These are phyloP conservation scores for Erinaceus europaeus DNA, from an alignment of 2,113 vertebrate genomes.

Conservation along the genomic window DNA sequence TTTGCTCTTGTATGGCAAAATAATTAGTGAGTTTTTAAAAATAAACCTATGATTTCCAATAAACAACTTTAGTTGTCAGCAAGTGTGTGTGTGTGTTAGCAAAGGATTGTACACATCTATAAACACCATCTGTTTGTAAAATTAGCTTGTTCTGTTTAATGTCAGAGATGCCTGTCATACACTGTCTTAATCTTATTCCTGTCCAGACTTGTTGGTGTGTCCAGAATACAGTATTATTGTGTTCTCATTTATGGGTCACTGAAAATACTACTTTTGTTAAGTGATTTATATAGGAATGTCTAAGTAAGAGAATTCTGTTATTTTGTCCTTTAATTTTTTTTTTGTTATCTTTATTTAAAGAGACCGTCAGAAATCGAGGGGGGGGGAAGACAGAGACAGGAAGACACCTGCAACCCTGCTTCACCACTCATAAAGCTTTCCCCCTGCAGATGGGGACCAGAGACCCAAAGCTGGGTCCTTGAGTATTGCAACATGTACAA, in stretches of 20 bases:
- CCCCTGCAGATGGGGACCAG: too few relatives aligned
- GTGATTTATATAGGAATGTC: neutral
- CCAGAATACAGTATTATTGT: neutral
- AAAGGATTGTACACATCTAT: neutral
- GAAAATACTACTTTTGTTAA: neutral
- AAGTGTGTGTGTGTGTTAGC: conserved; percentile 63
- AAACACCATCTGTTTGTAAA: neutral
- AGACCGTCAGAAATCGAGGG: too few relatives aligned
- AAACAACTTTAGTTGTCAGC: conserved; percentile 73
- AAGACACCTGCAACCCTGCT: too few relatives aligned
- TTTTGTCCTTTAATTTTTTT: too few relatives aligned
- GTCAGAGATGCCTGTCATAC: neutral
- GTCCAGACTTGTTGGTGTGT: neutral
- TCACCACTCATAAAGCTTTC: too few relatives aligned
- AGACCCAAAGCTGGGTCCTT: too few relatives aligned
- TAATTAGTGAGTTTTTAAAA: conserved; percentile 74
- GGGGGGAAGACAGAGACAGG: too few relatives aligned
- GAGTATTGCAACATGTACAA: too few relatives aligned
- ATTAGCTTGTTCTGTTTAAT: neutral
- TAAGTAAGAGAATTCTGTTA: neutral
- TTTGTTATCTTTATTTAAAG: too few relatives aligned
- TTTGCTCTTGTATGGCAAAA: conserved; percentile 77
- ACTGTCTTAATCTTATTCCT: neutral
- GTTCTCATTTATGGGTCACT: neutral
- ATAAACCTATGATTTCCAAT: conserved; percentile 79